These are phyloP conservation scores for Drosophila helvetica DNA, from an alignment of 2,888 invertebrate species.

Conservation along the genomic window DNA sequence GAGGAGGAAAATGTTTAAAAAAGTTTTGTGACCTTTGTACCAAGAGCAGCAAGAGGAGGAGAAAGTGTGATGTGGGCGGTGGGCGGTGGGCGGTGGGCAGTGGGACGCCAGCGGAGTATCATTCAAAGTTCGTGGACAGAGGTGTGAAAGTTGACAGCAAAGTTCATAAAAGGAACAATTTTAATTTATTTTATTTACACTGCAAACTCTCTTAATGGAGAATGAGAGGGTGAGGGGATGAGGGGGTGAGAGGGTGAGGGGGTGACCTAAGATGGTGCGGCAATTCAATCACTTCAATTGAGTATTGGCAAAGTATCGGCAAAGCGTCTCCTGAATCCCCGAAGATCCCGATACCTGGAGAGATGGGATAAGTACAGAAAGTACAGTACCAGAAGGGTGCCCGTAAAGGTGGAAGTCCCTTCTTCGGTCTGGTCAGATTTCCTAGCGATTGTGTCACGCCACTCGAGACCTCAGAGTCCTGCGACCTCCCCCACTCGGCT, in stretches of 20 bases:
- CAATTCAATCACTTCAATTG: neutral
- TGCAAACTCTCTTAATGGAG: constrained; percentile 22
- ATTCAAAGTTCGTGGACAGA: constrained; percentile 46
- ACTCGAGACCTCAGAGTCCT: neutral
- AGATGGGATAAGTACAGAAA: neutral
- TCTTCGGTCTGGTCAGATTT: neutral
- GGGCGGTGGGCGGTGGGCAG: neutral
- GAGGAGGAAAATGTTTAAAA: constrained; percentile 34
- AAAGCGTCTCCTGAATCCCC: no score
- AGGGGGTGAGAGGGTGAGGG: constrained; percentile 1
- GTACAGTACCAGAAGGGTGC: no score
- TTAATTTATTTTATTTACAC: constrained; percentile 67
- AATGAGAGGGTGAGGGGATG: constrained; percentile 2
- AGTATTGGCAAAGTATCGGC: neutral
- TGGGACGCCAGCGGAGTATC: constrained; percentile 34
- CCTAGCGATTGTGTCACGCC: neutral
- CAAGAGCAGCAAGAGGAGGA: neutral
- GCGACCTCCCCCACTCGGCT: neutral
- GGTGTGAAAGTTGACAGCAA: constrained; percentile 64
- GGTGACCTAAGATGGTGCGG: neutral
- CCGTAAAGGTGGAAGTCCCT: no score
- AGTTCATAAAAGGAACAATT: constrained; percentile 54
- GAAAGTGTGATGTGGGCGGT: neutral
- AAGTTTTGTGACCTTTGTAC: constrained; percentile 67
- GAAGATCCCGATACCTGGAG: neutral